A percentile compares a stretch with the other conserved stretches of the same genome.
phyloP scores from a whole-genome alignment of 2,797 vertebrate species.

The Gymnopithys bicolor region DNA sequence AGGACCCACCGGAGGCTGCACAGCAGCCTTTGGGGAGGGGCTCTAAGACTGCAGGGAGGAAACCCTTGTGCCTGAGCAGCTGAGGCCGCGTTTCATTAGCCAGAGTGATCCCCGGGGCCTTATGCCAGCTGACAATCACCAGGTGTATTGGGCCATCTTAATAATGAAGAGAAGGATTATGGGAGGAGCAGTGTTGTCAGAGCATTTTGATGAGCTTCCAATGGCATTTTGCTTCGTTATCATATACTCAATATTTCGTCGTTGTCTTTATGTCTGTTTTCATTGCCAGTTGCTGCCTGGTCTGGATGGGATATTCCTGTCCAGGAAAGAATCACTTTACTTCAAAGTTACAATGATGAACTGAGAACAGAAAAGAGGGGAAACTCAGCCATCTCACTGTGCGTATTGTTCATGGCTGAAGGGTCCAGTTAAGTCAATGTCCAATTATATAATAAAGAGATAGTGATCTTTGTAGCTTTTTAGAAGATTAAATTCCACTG shows the following conservation, averaged over 20 bases:
- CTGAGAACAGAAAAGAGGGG: not conserved
- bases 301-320: not conserved
- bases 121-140: slow-evolving; percentile 56
- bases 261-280: not conserved
- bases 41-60: not conserved
- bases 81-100: slow-evolving; percentile 32
- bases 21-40: not conserved
- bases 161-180: slow-evolving; percentile 58
- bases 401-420: not conserved
- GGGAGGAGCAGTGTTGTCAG: not conserved
- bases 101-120: not conserved
- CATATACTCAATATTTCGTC: not conserved
- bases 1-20: too few species aligned
- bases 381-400: not conserved
- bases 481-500: slow-evolving; percentile 44
- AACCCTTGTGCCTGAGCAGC: not conserved
- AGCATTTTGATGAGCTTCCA: not conserved
- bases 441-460: slow-evolving; percentile 14
- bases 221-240: not conserved
- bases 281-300: not conserved
- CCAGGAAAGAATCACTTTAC: not conserved
- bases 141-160: slow-evolving; percentile 32
- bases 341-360: not conserved
- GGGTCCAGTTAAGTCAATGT: not conserved
- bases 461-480: slow-evolving; percentile 47